A percentile compares a stretch with the other conserved stretches of the same genome.
Evolutionary conservation across 1,140 invertebrate species (phyloP).

Genomic region (Anoplophora glabripennis): DNA sequence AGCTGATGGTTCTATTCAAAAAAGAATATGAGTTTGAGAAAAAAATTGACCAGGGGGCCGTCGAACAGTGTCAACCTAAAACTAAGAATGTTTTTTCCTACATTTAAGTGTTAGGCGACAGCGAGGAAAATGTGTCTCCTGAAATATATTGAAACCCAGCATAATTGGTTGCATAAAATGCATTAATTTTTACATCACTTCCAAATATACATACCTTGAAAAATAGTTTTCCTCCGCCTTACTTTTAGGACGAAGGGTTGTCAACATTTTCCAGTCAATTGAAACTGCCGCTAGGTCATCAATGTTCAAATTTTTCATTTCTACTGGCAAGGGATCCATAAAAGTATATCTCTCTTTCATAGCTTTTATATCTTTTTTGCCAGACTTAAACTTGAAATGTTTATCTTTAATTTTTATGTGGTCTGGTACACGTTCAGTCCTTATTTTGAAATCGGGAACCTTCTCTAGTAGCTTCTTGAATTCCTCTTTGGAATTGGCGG

Average conservation of each 20-base stretch:
- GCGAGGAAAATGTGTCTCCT: neutral
- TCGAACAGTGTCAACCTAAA: too few species aligned
- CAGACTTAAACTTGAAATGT: slow-evolving; percentile 65
- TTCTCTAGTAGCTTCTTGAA: slow-evolving; percentile 78
- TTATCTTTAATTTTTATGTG: slow-evolving; percentile 64
- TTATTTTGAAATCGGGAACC: slow-evolving; percentile 86
- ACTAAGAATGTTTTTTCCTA: too few species aligned
- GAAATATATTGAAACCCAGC: too few species aligned
- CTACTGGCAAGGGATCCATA: slow-evolving; percentile 75
- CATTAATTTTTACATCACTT: neutral
- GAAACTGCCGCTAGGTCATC: slow-evolving; percentile 78
- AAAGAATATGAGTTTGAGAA: too few species aligned
- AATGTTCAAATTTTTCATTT: slow-evolving; percentile 75
- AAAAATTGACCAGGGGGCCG: too few species aligned
- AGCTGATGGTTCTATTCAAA: too few species aligned
- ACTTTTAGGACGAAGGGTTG: slow-evolving; percentile 75
- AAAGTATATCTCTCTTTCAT: slow-evolving; percentile 64
- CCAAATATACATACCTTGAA: slow-evolving; percentile 58
- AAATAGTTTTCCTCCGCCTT: slow-evolving; percentile 86
- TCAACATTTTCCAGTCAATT: slow-evolving; percentile 94
- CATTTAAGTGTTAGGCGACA: neutral
- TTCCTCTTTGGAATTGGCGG: slow-evolving; percentile 73
- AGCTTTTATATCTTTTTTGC: slow-evolving; percentile 61
- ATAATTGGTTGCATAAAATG: neutral
- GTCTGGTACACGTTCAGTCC: slow-evolving; percentile 75